Base-by-base conservation (phyloP, 1,140 invertebrate genomes). In the Drosophila truncata region DNA sequence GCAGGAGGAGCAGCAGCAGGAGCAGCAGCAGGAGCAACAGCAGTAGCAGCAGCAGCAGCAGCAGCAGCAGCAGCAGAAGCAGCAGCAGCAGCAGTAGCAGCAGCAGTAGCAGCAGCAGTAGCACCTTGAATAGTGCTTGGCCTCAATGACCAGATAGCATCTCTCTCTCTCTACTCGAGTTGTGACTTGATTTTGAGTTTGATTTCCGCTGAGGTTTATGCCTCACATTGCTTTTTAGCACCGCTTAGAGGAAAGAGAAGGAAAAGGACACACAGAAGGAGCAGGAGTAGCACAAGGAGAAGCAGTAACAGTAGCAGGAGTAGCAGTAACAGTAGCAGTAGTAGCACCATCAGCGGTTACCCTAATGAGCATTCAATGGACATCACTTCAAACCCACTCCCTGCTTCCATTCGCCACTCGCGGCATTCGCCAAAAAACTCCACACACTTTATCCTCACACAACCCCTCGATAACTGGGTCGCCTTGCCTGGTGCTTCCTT, bases 221-320 rank as follows among this genome's bases (percentile, higher is more conserved):
- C 18, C 63, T 0, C 13, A 25, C 81, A 84, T 85, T 85, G 61
- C 47, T 78, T 85, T 86, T 85, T 71, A 85, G 80, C 39, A 78
- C 47, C 46, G 20, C 14, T 20, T 6, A 14, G 5, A 9, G 13
- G 23, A 25, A 4, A 13, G 10, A 10, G 33, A 13, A 1, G 10
- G 31, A 10, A 10, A 10, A 29, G 29, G 1, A 29, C 5, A 29
- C n/a, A n/a, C 2, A n/a, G 14, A 5, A 27, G 29, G 3, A 23
- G 18, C 6, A 44, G 18, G 41, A 13, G 8, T 1, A 4, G 14
- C 14, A 13, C n/a, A n/a, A n/a, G n/a, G 25, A 14, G 42, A 6
- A 10, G 10, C 4, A 20, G 41, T 2, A n/a, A 10, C 8, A 27
- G 29, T 1, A 23, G 18, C 6, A 44, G 18, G 41, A 13, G 8